These are phyloP conservation scores for Clarias gariepinus DNA, from an alignment of 2,113 vertebrate species.

Conservation along the genomic window DNA sequence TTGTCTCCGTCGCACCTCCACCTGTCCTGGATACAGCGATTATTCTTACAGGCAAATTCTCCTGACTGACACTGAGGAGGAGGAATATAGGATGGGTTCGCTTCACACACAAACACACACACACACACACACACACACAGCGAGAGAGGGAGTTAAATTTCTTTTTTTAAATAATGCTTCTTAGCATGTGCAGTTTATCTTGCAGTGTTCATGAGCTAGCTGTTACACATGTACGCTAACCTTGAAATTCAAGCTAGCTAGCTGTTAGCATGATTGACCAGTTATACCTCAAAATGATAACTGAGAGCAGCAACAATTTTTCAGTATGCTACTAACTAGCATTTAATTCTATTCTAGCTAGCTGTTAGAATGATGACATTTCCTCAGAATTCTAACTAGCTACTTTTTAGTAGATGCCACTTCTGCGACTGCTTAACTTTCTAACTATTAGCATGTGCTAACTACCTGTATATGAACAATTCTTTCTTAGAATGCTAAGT, in stretches of 20 bases:
- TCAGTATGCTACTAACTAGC: neutral
- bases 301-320: neutral
- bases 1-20: conserved; percentile 99
- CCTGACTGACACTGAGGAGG: conserved; percentile 94
- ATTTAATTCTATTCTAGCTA: neutral
- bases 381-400: neutral
- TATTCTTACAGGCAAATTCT: conserved; percentile 97
- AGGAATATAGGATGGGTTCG: conserved; percentile 92
- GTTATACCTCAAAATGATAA: no score
- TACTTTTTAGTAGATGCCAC: neutral
- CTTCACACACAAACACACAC: conserved; percentile 66
- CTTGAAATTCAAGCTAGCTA: neutral
- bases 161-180: neutral
- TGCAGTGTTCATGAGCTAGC: neutral
- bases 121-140: conserved; percentile 35
- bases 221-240: neutral
- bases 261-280: neutral
- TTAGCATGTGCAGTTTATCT: neutral
- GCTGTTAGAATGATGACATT: neutral
- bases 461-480: no score
- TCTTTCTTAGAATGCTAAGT: neutral
- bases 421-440: neutral
- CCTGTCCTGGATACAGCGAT: conserved; percentile 95
- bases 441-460: neutral
- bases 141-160: neutral